Evolutionary conservation across 2,888 invertebrate species (phyloP), one percentile per base, ranked within the genome.

Genomic region (Polia nebulosa): DNA sequence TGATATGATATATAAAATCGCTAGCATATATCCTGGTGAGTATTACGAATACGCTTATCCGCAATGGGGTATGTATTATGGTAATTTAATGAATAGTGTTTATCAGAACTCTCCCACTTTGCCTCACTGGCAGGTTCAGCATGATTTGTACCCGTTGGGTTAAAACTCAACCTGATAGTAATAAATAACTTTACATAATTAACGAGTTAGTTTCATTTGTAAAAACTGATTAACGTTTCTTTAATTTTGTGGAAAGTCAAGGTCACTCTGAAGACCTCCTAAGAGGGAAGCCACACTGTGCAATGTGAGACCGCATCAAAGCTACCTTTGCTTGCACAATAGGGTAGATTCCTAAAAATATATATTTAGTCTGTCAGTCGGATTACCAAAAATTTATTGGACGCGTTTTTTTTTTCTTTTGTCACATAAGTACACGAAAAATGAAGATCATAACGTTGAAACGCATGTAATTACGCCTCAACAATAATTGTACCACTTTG

Each of bases 11-110:
- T 27, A 81, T 0, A 58, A 75, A 0, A 74, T 80, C 2, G 87
- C 84, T 0, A 63, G 85, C 9, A 72, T 91, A 5, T 57, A 22
- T 0, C 70, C 78, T 0, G 90, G 88, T 0, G 80, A 86, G 13
- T 93, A 93, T 60, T 93, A 93, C 39, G 92, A 93, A 64, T 93
- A 92, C 29, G 92, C 92, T 0, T 92, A 92, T 44, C 90, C 92
- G 0, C 87, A 92, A 17, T 93, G 89, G 89, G 70, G 84, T 13
- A 56, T 82, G 0, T 4, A 0, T 0, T 15, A 0, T 65, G 36
- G 39, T 2, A 51, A 0, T 53, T 0, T 4, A 0, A 5, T 0
- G 1, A 81, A 84, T 36, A 58, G 60, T 29, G 0, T 20, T 1
- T 51, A 15, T n/a, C 0, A 0, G 0, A 81, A 80, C 34, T 0